Evolutionary conservation across 1,140 invertebrate species (phyloP), one percentile per base, ranked within the genome.

Genomic region (Aplysia californica): DNA sequence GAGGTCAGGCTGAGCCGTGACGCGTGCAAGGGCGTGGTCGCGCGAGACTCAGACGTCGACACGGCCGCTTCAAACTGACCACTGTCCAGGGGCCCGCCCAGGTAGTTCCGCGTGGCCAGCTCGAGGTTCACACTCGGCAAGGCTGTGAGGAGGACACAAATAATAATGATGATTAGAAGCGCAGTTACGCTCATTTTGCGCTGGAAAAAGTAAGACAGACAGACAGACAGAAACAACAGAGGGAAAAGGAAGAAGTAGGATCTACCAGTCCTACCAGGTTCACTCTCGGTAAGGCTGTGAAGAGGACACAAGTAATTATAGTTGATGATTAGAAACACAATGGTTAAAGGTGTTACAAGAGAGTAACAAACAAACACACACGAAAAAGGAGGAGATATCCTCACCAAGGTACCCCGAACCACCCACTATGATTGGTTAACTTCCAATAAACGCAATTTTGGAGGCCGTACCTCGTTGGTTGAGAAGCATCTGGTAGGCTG

Each of bases 31-130:
- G 87, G 84, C 15, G 80, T 67, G 1, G 71, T 79, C 3, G 82
- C 76, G 29, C 81, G 84, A n/a, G 76, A 36, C 15, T 85, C 76
- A 0, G 86, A 84, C n/a, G 59, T 77, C 39, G 76, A 55, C 26
- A 88, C 82, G 1, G 87, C 80, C 1, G 74, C 61, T 31, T 80
- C 73, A 26, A 87, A 72, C 31, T 77, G 33, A 0, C 79, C 41
- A 79, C 76, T 84, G 44, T 87, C 84, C 15, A 89, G 73, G 18
- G 85, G 80, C 4, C 84, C 85, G 0, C 85, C 86, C 21, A 89
- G 80, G 75, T 89, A 89, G 77, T 89, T 87, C 50, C 84, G 75
- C 5, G 87, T 89, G 0, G 84, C 87, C 18, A 89, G 76, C 61
- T 89, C 87, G 29, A 89, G 77, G 64, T 85, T 84, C 15, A 88